Conservation (phyloP, 2,888 invertebrate species). For the Tolmerus cingulatus region DNA sequence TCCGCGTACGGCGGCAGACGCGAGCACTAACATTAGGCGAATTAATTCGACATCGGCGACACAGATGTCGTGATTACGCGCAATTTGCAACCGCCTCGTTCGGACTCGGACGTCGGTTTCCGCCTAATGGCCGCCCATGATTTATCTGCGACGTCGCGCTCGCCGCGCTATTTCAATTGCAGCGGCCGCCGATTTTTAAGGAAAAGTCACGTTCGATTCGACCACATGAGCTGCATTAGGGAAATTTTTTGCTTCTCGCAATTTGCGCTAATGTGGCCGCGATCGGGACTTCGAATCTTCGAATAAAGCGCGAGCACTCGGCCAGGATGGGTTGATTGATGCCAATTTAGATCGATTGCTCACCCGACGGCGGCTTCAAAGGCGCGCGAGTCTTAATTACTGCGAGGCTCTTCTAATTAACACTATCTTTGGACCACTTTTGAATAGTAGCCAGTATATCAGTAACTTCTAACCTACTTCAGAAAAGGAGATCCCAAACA, state of each 20-base stretch:
- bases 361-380: not conserved
- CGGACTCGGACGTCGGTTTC: not conserved
- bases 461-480: not conserved
- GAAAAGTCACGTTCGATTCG: not conserved
- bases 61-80: constrained; percentile 45
- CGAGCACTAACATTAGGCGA: constrained; percentile 24
- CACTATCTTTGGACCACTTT: not conserved
- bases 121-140: not conserved
- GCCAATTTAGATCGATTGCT: not conserved
- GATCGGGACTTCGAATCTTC: not conserved
- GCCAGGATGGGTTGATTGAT: not conserved
- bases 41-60: constrained; percentile 34
- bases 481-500: not conserved
- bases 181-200: not conserved
- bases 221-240: not conserved
- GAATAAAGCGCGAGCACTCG: not conserved
- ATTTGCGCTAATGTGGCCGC: not conserved
- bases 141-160: not conserved
- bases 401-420: not conserved
- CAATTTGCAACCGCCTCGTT: constrained; percentile 43
- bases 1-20: not conserved
- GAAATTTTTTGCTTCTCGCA: not conserved
- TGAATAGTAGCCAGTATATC: not conserved
- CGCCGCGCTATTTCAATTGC: not conserved
- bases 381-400: not conserved